Conservation (phyloP, 1,140 invertebrate species). For the Globodera ellingtonae region DNA sequence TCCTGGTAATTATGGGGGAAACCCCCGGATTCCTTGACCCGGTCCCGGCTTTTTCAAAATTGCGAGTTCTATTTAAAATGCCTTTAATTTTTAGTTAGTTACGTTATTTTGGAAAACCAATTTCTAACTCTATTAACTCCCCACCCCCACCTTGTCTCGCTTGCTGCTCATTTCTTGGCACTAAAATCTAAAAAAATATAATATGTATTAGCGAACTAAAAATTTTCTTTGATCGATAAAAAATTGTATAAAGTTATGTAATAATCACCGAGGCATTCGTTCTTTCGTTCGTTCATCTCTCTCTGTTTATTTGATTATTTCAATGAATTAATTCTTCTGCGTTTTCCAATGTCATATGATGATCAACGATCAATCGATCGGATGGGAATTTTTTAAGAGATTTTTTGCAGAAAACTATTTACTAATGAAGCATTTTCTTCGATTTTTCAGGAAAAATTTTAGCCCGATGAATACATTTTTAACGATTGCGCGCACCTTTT, state of each 20-base stretch:
- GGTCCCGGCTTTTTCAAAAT: no score
- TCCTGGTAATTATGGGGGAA: no score
- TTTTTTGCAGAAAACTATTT: neutral
- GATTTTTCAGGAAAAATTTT: neutral
- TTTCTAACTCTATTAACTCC: no score
- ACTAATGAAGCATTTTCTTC: neutral
- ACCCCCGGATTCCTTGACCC: no score
- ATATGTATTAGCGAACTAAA: neutral
- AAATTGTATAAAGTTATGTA: no score
- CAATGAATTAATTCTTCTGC: neutral
- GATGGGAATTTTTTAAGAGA: no score
- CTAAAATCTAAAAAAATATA: neutral
- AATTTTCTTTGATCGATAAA: neutral
- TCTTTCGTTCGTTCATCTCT: neutral
- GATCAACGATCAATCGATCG: neutral
- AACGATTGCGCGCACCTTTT: constrained; percentile 13
- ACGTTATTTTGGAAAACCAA: no score
- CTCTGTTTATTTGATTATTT: constrained; percentile 14
- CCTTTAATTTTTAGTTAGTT: neutral
- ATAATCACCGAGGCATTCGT: no score
- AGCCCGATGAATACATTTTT: constrained; percentile 5
- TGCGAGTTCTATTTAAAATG: no score
- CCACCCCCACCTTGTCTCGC: neutral
- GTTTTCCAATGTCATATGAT: neutral
- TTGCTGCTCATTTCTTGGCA: neutral